These are phyloP conservation scores for Habroteleia sp. DNA, from an alignment of 2,888 invertebrate genomes.

Conservation along the genomic window DNA sequence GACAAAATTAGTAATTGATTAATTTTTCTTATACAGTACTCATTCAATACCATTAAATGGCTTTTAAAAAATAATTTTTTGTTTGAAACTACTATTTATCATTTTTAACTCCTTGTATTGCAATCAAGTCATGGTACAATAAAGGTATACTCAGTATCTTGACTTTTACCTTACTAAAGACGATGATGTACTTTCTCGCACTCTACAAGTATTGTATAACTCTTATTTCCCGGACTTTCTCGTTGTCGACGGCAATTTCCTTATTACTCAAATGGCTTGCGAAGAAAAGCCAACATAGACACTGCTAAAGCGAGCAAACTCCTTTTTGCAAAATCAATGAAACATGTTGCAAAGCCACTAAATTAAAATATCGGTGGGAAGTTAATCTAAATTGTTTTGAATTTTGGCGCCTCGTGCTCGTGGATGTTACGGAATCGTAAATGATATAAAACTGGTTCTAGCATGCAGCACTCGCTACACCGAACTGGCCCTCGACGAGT, in stretches of 20 bases:
- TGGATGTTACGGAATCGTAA: background rate
- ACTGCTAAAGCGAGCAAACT: slow-evolving; percentile 2
- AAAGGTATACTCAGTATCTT: slow-evolving; percentile 8
- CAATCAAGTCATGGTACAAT: background rate
- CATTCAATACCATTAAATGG: too few species aligned
- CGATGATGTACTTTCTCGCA: slow-evolving; percentile 45
- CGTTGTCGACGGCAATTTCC: slow-evolving; percentile 29
- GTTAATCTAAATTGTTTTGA: too few species aligned
- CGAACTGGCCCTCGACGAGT: slow-evolving; percentile 40
- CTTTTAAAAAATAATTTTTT: too few species aligned
- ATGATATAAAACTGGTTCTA: slow-evolving; percentile 40
- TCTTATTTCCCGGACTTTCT: slow-evolving; percentile 44
- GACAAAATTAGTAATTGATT: too few species aligned
- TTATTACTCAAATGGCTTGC: slow-evolving; percentile 10
- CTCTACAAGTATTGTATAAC: slow-evolving; percentile 36
- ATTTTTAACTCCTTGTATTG: background rate
- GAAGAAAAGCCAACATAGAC: slow-evolving; percentile 25
- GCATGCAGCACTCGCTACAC: slow-evolving; percentile 32
- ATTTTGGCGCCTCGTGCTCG: slow-evolving; percentile 22
- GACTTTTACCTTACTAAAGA: slow-evolving; percentile 23
- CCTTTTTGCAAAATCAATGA: background rate
- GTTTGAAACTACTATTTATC: background rate
- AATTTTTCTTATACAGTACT: too few species aligned
- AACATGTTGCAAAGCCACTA: background rate
- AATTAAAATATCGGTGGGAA: slow-evolving; percentile 1